These are phyloP conservation scores for Eristalis pertinax DNA, from an alignment of 2,888 invertebrate species.

Conservation along the genomic window DNA sequence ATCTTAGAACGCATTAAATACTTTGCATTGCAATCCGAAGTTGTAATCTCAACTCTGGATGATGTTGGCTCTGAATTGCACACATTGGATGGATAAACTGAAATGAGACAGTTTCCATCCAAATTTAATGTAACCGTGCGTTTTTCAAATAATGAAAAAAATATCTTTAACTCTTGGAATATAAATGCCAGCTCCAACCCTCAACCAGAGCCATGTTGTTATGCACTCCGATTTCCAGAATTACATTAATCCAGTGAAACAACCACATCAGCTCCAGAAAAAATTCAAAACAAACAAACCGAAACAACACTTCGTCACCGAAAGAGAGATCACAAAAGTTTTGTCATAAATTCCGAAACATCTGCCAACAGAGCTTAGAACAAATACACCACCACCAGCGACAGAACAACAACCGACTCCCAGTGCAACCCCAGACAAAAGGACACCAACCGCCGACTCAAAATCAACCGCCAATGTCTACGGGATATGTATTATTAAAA, in stretches of 20 bases:
- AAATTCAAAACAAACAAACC: background rate
- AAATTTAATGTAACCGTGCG: too few relatives aligned
- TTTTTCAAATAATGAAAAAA: too few relatives aligned
- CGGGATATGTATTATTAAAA: slow-evolving; percentile 47
- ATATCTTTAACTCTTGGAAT: too few relatives aligned
- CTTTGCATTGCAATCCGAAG: too few relatives aligned
- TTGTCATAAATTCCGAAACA: slow-evolving; percentile 53
- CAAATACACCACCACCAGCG: slow-evolving; percentile 23
- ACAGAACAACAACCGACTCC: background rate
- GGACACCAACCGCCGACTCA: background rate
- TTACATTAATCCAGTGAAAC: background rate
- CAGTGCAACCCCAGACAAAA: slow-evolving; percentile 14
- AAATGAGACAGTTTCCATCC: too few relatives aligned
- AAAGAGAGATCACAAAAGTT: slow-evolving; percentile 36
- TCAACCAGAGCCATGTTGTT: background rate
- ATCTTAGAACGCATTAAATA: too few relatives aligned
- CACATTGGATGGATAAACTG: too few relatives aligned
- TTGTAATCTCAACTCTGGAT: too few relatives aligned
- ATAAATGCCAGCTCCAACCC: too few relatives aligned
- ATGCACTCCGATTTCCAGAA: background rate
- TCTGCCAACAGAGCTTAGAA: slow-evolving; percentile 52
- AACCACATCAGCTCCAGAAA: background rate
- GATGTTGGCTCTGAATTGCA: too few relatives aligned
- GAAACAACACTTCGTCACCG: slow-evolving; percentile 19
- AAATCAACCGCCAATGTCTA: slow-evolving; percentile 34